Evolutionary conservation across 1,140 invertebrate genomes (phyloP).

Genomic region (Globodera ellingtonae): DNA sequence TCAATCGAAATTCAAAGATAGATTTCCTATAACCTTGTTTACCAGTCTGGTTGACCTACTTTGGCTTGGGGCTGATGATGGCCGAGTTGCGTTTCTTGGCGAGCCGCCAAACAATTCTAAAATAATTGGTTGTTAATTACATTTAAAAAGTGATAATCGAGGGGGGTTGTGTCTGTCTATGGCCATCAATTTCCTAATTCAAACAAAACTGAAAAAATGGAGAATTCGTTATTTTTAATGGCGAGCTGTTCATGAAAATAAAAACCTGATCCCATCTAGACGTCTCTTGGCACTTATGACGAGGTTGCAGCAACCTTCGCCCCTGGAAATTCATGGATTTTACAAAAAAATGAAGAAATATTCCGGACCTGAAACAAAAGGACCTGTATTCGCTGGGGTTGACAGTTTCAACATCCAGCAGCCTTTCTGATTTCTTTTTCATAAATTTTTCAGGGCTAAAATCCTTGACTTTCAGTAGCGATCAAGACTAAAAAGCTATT

Average conservation of each 20-base stretch:
- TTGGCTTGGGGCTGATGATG: slow-evolving; percentile 52
- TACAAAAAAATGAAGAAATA: not conserved
- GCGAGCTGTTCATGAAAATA: not conserved
- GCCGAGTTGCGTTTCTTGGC: slow-evolving; percentile 59
- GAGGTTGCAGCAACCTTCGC: slow-evolving; percentile 61
- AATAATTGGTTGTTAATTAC: slow-evolving; percentile 14
- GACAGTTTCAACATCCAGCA: slow-evolving; percentile 22
- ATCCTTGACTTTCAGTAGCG: not conserved
- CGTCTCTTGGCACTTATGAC: slow-evolving; percentile 61
- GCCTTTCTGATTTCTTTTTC: not conserved
- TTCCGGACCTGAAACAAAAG: slow-evolving; percentile 47
- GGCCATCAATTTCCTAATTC: too few species aligned
- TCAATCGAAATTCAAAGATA: slow-evolving; percentile 13
- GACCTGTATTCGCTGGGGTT: slow-evolving; percentile 48
- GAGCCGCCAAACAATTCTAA: slow-evolving; percentile 63
- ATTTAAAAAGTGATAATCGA: slow-evolving; percentile 12
- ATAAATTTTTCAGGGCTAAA: not conserved
- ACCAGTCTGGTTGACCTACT: not conserved
- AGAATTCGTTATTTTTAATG: too few species aligned
- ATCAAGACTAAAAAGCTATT: too few species aligned
- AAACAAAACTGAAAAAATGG: too few species aligned
- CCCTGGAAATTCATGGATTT: slow-evolving; percentile 41
- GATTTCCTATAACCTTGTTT: not conserved
- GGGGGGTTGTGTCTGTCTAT: too few species aligned
- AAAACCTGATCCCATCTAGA: slow-evolving; percentile 47